Base-by-base conservation (phyloP, 2,113 vertebrate species). In the Coracopsis vasa region DNA sequence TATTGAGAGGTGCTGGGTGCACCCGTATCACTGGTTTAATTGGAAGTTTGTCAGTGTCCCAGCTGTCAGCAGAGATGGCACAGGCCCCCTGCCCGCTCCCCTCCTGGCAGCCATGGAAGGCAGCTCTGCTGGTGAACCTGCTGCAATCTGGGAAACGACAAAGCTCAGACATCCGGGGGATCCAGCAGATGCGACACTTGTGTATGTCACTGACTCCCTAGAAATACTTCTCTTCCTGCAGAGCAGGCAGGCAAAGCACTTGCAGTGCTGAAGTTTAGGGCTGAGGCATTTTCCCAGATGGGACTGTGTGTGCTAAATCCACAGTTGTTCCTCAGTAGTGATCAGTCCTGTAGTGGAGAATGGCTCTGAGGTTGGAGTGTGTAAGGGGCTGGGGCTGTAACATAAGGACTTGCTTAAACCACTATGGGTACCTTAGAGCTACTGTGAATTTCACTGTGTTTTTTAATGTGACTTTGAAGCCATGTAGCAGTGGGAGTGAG, bases 271-370 rank as follows among this genome's bases (percentile, higher is more conserved):
- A 2, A 6, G 50, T 37, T 58, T 8, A 58, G 85, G 14, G 39
- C 16, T 31, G 11, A 62, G 29, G 54, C 2, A 0, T 45, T 66
- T 77, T 45, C 39, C 67, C 11, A 0, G 0, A 1, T 10, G 0
- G 9, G 14, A 2, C 12, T 13, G 3, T 9, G 16, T 27, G 37
- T n/a, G 20, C 72, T 28, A 6, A 29, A 29, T 14, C 4, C 4
- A 3, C 10, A 9, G 25, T 9, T 2, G 2, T 7, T 67, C 15
- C 35, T 70, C 0, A 0, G 31, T 8, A 19, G 4, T 1, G 4
- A 27, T 9, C 3, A 0, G 1, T 35, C 21, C 20, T 58, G 7
- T 5, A 15, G 66, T 6, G 19, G 39, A 33, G 51, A 29, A 28
- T 2, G 13, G 45, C 56, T 13, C 31, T 0, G 0, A 29, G 42